Base-by-base conservation (phyloP, 1,140 invertebrate genomes). In the Eupeodes corollae region DNA sequence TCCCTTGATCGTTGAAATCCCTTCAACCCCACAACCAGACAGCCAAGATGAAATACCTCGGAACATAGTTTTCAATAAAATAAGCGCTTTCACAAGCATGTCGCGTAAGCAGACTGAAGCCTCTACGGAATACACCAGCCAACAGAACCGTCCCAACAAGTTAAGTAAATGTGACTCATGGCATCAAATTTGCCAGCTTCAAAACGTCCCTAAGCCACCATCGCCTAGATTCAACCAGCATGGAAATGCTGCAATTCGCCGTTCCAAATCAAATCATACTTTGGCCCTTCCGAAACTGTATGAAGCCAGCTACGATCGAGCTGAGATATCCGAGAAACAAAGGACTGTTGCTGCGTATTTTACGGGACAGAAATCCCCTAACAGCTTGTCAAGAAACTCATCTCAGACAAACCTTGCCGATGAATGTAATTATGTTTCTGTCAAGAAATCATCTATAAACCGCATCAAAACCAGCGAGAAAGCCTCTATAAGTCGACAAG, bases 331-430 rank as follows among this genome's bases (percentile, higher is more conserved):
- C 10, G 78, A 80, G 30, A 90, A 89, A 70, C 79, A 83, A 56
- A 75, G 77, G 32, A 86, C 86, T 5, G 80, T 91, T 35, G 82
- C 85, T 47, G 82, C 83, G n/a, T 90, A 87, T 59, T 86, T 90
- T 57, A 66, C 70, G 2, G 73, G 73, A 1, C 67, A 70, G 39
- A 66, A 67, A 46, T 64, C 64, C 14, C 62, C 68, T 6, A 60
- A 50, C 13, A 54, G 52, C 39, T 46, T 56, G 1, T 56, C 53
- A 2, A 56, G 53, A 14, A 53, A 47, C 30, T 53, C 54, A 19
- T 55, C 52, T 11, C 57, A 55, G 13, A 52, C 57, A 14, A 47
- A 37, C 18, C 21, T 56, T 2, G 26, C 43, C 39, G 16, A 21
- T 5, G 39, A 44, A 11, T 3, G 13, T 47, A 1, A 41, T 47